Conservation (phyloP, 2,888 invertebrate species). For the Archips xylosteana region DNA sequence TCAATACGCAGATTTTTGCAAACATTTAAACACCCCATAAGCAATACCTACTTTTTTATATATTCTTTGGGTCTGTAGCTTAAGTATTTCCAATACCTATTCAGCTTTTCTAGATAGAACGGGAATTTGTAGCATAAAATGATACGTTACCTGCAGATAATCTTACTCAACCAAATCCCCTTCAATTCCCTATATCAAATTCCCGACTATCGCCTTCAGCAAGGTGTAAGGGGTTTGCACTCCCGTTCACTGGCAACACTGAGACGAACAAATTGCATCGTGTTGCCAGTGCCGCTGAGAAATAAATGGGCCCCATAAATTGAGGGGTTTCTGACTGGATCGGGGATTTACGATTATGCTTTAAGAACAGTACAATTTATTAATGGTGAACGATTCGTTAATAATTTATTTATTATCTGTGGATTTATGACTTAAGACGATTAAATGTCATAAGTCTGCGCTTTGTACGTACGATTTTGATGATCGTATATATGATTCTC, state of each 20-base stretch:
- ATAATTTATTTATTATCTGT: not conserved
- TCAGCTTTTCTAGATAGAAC: too few relatives aligned
- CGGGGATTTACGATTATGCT: slow-evolving; percentile 18
- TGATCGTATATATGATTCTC: too few relatives aligned
- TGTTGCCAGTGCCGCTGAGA: slow-evolving; percentile 35
- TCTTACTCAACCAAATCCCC: not conserved
- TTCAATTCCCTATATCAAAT: slow-evolving; percentile 8
- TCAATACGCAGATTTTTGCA: too few relatives aligned
- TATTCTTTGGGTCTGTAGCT: too few relatives aligned
- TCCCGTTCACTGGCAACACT: slow-evolving; percentile 31
- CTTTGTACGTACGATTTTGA: too few relatives aligned
- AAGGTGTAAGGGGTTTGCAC: slow-evolving; percentile 26
- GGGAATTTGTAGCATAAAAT: not conserved
- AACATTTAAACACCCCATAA: too few relatives aligned
- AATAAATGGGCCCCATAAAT: slow-evolving; percentile 38
- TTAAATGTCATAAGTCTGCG: too few relatives aligned
- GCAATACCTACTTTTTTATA: too few relatives aligned
- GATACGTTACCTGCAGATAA: not conserved
- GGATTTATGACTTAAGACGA: not conserved
- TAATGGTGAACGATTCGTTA: not conserved
- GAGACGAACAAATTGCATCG: slow-evolving; percentile 41
- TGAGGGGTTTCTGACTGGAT: slow-evolving; percentile 31
- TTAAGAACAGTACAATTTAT: slow-evolving; percentile 14
- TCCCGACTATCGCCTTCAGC: slow-evolving; percentile 14
- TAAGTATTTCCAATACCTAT: too few relatives aligned